These are phyloP conservation scores for Bolborhynchus lineola DNA, from an alignment of 2,113 vertebrate genomes.

Conservation along the genomic window DNA sequence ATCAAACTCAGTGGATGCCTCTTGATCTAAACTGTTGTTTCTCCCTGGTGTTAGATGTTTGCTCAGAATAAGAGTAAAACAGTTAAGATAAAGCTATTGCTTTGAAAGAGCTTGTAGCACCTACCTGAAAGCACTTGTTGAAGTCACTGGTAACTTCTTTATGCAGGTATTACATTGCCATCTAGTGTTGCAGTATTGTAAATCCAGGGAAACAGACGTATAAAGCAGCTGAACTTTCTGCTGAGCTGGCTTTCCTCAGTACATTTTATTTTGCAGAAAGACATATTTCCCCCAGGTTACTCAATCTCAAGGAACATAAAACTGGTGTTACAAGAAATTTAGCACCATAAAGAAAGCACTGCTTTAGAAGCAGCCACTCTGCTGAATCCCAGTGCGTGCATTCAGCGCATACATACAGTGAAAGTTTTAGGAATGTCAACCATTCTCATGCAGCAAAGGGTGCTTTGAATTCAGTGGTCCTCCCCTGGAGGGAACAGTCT, in stretches of 20 bases:
- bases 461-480: neutral
- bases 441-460: neutral
- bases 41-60: neutral
- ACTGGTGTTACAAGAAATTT: neutral
- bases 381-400: neutral
- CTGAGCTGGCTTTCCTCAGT: neutral
- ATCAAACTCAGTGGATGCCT: neutral
- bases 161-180: conserved; percentile 55
- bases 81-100: neutral
- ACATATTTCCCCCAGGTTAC: neutral
- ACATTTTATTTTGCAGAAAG: neutral
- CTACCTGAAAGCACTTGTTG: neutral
- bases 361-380: neutral
- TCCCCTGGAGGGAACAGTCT: fast-evolving
- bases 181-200: conserved; percentile 51
- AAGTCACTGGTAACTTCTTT: neutral
- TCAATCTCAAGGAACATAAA: fast-evolving
- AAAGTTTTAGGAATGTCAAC: neutral
- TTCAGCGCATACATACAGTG: neutral
- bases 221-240: neutral
- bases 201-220: neutral
- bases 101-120: neutral
- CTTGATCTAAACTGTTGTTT: neutral
- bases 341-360: neutral
- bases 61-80: neutral